Percentiles rank a stretch among this genome's conserved stretches.
Conservation (phyloP, 2,888 invertebrate genomes). For the Creontiades dilutus region DNA sequence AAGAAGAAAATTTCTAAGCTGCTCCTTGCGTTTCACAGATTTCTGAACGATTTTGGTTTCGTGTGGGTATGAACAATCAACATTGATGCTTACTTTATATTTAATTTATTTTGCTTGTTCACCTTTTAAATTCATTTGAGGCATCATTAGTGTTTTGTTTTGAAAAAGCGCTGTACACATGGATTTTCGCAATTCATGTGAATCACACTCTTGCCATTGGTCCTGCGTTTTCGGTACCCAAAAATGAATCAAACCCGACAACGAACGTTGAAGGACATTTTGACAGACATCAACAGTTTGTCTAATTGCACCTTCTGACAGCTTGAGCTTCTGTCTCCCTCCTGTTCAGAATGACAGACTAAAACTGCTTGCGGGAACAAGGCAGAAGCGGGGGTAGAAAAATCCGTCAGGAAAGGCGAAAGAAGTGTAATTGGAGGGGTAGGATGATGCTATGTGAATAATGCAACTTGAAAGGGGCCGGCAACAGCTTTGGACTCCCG, state of each 20-base stretch:
- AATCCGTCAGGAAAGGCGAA: conserved; percentile 63
- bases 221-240: neutral
- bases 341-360: conserved; percentile 31
- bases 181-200: too few relatives aligned
- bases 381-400: conserved; percentile 2
- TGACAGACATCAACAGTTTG: conserved; percentile 57
- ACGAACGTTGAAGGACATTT: neutral
- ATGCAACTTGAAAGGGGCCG: conserved; percentile 72
- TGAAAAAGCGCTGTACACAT: too few relatives aligned
- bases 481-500: conserved; percentile 14
- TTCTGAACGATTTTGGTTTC: too few relatives aligned
- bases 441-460: conserved; percentile 72
- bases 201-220: too few relatives aligned
- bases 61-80: too few relatives aligned
- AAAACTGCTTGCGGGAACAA: conserved; percentile 44
- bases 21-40: too few relatives aligned
- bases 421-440: conserved; percentile 70
- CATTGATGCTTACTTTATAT: too few relatives aligned
- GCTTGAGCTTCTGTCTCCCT: neutral
- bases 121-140: too few relatives aligned
- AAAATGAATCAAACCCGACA: neutral
- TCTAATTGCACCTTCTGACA: conserved; percentile 47
- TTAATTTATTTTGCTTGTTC: too few relatives aligned
- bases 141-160: too few relatives aligned
- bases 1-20: too few relatives aligned